phyloP scores from a whole-genome alignment of 2,113 vertebrate species.

The Pelecanoides urinatrix region DNA sequence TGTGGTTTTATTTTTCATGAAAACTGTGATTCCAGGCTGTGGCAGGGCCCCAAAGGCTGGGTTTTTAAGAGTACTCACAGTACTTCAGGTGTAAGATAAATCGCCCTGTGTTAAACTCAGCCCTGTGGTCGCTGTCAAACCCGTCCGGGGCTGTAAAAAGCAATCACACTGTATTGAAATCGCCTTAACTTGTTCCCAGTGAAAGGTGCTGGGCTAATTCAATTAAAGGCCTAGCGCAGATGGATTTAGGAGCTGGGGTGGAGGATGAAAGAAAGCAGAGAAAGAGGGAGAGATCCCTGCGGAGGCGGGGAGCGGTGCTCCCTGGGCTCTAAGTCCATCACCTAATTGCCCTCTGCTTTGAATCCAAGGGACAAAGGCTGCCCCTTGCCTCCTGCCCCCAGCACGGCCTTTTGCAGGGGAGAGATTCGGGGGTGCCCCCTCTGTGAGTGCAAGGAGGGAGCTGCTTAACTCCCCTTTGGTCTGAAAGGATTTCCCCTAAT shows the following conservation, averaged over 20 bases:
- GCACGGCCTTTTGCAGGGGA: not conserved
- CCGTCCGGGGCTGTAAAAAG: not conserved
- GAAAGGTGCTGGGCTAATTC: slow-evolving; percentile 47
- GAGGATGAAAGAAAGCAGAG: slow-evolving; percentile 16
- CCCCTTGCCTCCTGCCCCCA: slow-evolving; percentile 35
- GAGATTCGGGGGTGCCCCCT: not conserved
- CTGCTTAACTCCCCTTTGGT: slow-evolving; percentile 51
- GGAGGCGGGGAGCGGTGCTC: not conserved
- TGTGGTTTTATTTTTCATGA: not conserved
- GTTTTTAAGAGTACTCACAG: not conserved
- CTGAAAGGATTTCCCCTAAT: slow-evolving; percentile 71
- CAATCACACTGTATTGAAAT: not conserved
- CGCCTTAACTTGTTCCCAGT: not conserved
- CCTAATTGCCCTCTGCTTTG: slow-evolving; percentile 42
- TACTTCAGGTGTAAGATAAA: not conserved
- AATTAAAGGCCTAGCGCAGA: slow-evolving; percentile 21
- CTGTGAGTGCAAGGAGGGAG: not conserved
- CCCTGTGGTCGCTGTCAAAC: not conserved
- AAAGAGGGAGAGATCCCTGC: not conserved
- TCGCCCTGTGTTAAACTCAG: not conserved
- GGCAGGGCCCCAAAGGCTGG: not conserved
- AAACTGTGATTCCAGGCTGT: not conserved
- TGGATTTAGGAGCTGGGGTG: slow-evolving; percentile 19
- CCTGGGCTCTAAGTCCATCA: slow-evolving; percentile 25
- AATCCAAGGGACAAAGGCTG: slow-evolving; percentile 3